These are phyloP conservation scores for Epistrophe eligans DNA, from an alignment of 2,888 invertebrate genomes.

Conservation along the genomic window DNA sequence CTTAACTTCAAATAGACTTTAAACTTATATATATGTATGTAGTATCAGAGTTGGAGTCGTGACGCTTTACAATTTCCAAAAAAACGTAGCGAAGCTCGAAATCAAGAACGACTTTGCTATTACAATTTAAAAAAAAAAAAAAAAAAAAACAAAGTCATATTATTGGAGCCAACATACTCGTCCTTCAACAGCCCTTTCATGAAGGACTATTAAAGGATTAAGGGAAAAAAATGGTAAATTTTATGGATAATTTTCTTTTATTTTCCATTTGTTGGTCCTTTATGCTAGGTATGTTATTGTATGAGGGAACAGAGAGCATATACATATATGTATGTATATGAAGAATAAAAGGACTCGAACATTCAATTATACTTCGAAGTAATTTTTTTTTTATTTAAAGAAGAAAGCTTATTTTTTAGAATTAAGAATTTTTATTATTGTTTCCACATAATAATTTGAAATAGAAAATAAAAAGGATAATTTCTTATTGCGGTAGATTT, in stretches of 20 bases:
- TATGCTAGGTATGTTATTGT: not conserved
- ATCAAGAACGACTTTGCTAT: conserved; percentile 13
- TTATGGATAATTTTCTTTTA: conserved; percentile 44
- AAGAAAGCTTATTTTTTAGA: no score
- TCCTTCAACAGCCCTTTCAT: conserved; percentile 24
- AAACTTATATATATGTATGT: no score
- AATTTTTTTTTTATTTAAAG: no score
- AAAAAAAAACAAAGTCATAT: conserved; percentile 20
- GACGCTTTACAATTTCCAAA: conserved; percentile 6
- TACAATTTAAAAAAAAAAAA: conserved; percentile 36
- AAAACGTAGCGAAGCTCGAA: conserved; percentile 18
- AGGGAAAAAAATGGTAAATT: conserved; percentile 31
- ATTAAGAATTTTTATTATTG: no score
- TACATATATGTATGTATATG: no score
- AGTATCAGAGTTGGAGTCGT: conserved; percentile 1
- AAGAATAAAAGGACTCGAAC: not conserved
- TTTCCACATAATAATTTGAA: no score
- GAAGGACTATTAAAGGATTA: conserved; percentile 48
- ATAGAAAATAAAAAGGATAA: no score
- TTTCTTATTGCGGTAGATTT: no score
- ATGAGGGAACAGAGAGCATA: not conserved
- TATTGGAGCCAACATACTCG: conserved; percentile 45
- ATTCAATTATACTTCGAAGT: not conserved
- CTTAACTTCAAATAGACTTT: conserved; percentile 57
- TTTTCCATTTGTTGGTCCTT: not conserved